Percentiles rank a stretch among this genome's conserved stretches.
Conservation (phyloP, 2,113 vertebrate species). For the Callaeas wilsoni region DNA sequence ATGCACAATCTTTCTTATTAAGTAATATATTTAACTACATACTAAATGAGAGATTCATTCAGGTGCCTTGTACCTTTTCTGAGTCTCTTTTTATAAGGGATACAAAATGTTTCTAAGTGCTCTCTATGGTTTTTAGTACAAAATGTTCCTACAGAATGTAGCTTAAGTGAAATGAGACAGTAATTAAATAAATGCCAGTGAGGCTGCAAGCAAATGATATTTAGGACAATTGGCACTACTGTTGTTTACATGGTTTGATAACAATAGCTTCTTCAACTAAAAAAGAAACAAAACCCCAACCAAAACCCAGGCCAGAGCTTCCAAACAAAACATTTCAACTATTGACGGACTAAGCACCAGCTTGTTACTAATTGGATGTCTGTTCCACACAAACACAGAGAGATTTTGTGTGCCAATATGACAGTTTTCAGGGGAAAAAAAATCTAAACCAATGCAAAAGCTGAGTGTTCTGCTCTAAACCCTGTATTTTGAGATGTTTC, state of each 20-base stretch:
- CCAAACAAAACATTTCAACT: background rate
- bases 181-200: background rate
- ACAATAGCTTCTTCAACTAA: background rate
- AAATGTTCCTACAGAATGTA: background rate
- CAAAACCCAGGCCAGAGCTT: background rate
- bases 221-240: background rate
- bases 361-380: background rate
- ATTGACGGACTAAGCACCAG: background rate
- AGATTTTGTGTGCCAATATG: background rate
- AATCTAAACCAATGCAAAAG: background rate
- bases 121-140: background rate
- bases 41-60: background rate
- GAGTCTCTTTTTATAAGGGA: background rate
- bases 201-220: background rate
- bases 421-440: background rate
- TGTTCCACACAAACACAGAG: background rate
- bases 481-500: constrained; percentile 3
- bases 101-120: background rate
- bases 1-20: background rate
- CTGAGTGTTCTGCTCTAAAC: background rate
- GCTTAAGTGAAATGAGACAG: background rate
- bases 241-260: background rate
- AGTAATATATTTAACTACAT: background rate
- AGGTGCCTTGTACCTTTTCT: background rate
- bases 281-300: background rate